Evolutionary conservation across 2,113 vertebrate species (phyloP), one percentile per base, ranked within the genome.

Genomic region (Phainopepla nitens): DNA sequence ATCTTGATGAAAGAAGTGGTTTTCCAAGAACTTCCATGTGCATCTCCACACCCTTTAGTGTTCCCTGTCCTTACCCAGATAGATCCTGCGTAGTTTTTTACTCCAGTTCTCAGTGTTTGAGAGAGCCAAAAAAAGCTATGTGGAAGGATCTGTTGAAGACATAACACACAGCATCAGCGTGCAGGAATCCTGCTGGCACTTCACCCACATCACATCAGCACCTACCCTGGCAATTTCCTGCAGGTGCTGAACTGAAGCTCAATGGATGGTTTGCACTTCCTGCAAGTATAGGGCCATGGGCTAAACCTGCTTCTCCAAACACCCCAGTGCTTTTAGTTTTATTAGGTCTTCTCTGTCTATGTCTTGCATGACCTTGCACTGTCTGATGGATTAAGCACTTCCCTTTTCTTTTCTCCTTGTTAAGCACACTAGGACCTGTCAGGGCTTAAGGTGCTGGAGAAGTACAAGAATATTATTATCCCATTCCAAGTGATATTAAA

Each of bases 391-490:
- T 79, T 80, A 89, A 81, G 35, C 41, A 35, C 68, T 86, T 90
- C 44, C 39, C 21, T 14, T 61, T 80, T 61, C 47, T 54, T 89
- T 80, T 83, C 75, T 83, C 21, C 50, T 93, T 83, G 71, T 73
- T 92, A 93, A 89, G 42, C 2, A 13, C 29, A n/a, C 45, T 73
- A 62, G 58, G 79, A 86, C 76, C 82, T 94, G 72, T 90, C 82
- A 86, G 64, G 60, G 66, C 91, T 92, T 90, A 94, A 93, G 82
- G 76, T 93, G 56, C 64, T 45, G n/a, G 62, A 95, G 80, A 93
- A 92, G 82, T 86, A 61, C 75, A 83, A 73, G 79, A 76, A 62
- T 90, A 95, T 94, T 94, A 93, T 92, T 94, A 90, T 80, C 58
- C 68, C 47, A 28, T 90, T 82, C 68, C 54, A 88, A 86, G 47